phyloP scores from a whole-genome alignment of 2,797 vertebrate species.

The Sphenodon punctatus region DNA sequence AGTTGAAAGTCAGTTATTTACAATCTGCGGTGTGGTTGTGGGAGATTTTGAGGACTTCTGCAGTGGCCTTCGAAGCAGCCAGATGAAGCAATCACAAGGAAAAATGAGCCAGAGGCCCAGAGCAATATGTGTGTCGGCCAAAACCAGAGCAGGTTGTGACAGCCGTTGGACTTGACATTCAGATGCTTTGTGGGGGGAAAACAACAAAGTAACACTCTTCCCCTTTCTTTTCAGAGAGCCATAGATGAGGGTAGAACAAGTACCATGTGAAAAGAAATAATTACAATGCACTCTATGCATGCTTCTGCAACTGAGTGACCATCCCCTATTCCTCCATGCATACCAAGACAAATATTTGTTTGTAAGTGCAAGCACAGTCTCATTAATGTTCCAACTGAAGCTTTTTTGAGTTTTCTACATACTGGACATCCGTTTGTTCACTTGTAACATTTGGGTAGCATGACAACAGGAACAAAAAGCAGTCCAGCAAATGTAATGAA shows the following conservation, averaged over 20 bases:
- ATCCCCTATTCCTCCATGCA: slow-evolving; percentile 2
- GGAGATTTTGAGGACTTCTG: too few relatives aligned
- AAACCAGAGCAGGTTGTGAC: background rate
- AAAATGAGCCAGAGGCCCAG: too few relatives aligned
- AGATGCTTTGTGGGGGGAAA: slow-evolving; percentile 40
- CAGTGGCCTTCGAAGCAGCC: too few relatives aligned
- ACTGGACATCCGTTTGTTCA: background rate
- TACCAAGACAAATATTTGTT: slow-evolving; percentile 40
- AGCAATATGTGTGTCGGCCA: too few relatives aligned
- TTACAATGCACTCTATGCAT: slow-evolving; percentile 1
- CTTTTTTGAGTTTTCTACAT: slow-evolving; percentile 15
- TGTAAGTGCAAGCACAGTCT: slow-evolving; percentile 18
- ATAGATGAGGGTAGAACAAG: background rate
- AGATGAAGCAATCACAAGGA: too few relatives aligned
- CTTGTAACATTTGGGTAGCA: background rate
- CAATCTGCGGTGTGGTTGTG: too few relatives aligned
- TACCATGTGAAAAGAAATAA: slow-evolving; percentile 6
- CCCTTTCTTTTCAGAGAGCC: slow-evolving; percentile 15
- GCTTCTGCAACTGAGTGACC: slow-evolving; percentile 19
- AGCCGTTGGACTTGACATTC: background rate
- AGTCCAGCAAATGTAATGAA: background rate
- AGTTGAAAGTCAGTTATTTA: too few relatives aligned
- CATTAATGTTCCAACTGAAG: slow-evolving; percentile 16
- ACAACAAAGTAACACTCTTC: background rate
- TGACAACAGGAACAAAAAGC: background rate